Percentiles rank a stretch among this genome's conserved stretches.
phyloP scores from a whole-genome alignment of 1,140 invertebrate species.

The Philopotamus ludificatus region DNA sequence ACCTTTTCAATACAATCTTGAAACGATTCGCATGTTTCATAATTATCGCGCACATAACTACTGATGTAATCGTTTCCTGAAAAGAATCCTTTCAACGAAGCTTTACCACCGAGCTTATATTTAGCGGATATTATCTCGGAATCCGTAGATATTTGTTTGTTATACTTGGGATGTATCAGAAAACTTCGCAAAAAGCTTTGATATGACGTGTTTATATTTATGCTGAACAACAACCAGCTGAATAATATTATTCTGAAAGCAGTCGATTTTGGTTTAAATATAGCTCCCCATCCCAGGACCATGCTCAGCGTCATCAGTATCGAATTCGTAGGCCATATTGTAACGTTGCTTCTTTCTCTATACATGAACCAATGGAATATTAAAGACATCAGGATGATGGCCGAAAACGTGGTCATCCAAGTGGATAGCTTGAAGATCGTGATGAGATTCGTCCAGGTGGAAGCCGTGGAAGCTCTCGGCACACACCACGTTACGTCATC shows the following conservation, averaged over 20 bases:
- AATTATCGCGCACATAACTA: slow-evolving; percentile 53
- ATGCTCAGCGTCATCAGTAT: slow-evolving; percentile 54
- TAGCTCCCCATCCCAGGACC: slow-evolving; percentile 52
- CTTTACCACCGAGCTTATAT: slow-evolving; percentile 50
- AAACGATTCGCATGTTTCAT: slow-evolving; percentile 48
- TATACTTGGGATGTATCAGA: slow-evolving; percentile 54
- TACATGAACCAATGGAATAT: slow-evolving; percentile 51
- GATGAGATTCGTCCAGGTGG: slow-evolving; percentile 52
- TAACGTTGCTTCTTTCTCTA: slow-evolving; percentile 46
- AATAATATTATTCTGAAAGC: slow-evolving; percentile 52
- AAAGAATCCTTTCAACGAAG: slow-evolving; percentile 53
- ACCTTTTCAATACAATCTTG: slow-evolving; percentile 48
- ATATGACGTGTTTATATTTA: slow-evolving; percentile 54
- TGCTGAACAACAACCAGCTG: slow-evolving; percentile 52
- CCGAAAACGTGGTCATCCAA: slow-evolving; percentile 49
- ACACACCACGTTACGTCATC: slow-evolving; percentile 56
- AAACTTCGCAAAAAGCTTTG: slow-evolving; percentile 55
- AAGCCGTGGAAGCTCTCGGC: slow-evolving; percentile 47
- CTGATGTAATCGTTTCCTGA: slow-evolving; percentile 48
- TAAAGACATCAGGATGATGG: slow-evolving; percentile 48
- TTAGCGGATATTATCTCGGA: slow-evolving; percentile 49
- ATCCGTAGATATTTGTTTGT: slow-evolving; percentile 52
- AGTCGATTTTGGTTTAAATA: slow-evolving; percentile 49
- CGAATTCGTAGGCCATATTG: slow-evolving; percentile 53
- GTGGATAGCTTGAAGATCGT: slow-evolving; percentile 54